Evolutionary conservation across 2,888 invertebrate species (phyloP), one percentile per base, ranked within the genome.

Genomic region (Drosophila siamana): DNA sequence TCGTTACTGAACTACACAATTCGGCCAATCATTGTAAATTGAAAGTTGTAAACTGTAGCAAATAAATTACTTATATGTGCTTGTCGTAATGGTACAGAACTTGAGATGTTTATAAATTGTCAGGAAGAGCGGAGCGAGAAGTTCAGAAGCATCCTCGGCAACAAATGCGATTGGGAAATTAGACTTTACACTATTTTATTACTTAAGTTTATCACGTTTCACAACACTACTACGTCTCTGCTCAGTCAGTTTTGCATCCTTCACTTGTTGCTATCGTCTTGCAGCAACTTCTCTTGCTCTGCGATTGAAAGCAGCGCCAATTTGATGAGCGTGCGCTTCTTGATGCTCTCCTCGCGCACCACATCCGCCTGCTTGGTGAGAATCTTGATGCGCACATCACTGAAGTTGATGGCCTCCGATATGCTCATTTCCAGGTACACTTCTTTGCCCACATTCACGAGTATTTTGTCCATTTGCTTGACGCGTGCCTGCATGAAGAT

Each of bases 291-390:
- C 5, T 95, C 93, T 15, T 95, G 89, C 80, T 95, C 95, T 30
- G 93, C 93, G 19, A 96, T 93, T 40, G 95, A 95, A 89, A 96
- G 93, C 16, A 97, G 92, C 77, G 96, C 95, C 65, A 97, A 91
- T 90, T 96, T 97, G 50, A 97, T 96, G 84, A 96, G 95, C 0
- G 96, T 95, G 81, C 96, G 96, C 0, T 95, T 95, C 77, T 94
- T 94, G 0, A 95, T 93, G 70, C 95, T 94, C 88, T 96, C 95
- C 30, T 94, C 94, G 3, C 94, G 93, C 2, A 96, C 90, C 69
- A 94, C 93, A 15, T 93, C 93, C 0, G 95, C 93, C 80, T 95
- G 94, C 15, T 93, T 93, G 77, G 95, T 95, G 50, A 95, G 93
- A 0, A 95, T 93, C 63, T 94, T 94, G 36, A 95, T 93, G 90